Percentiles rank a stretch among this genome's conserved stretches.
These are phyloP conservation scores for Caenorhabditis wallacei DNA, from an alignment of 2,888 invertebrate species.

Conservation along the genomic window DNA sequence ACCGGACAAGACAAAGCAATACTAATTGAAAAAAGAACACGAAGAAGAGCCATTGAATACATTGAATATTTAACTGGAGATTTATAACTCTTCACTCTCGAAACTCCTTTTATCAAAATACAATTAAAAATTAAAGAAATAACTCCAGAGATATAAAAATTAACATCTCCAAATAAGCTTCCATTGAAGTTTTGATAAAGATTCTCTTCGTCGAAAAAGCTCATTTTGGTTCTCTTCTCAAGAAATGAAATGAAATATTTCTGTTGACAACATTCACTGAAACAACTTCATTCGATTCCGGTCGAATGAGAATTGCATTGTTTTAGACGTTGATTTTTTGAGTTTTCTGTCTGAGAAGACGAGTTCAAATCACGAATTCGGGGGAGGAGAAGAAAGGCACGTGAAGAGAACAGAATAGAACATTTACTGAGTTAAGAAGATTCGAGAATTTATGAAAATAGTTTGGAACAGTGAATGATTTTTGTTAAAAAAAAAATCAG, in stretches of 20 bases:
- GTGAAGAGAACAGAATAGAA: no score
- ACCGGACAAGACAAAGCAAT: conserved; percentile 50
- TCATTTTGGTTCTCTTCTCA: not conserved
- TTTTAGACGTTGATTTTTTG: not conserved
- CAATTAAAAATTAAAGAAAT: conserved; percentile 30
- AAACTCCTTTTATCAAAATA: conserved; percentile 25
- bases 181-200: conserved; percentile 37
- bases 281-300: not conserved
- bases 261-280: not conserved
- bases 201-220: conserved; percentile 2
- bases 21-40: conserved; percentile 42
- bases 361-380: no score
- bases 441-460: no score
- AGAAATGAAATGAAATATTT: not conserved
- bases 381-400: no score
- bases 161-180: conserved; percentile 32
- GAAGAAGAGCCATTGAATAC: conserved; percentile 26
- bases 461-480: no score
- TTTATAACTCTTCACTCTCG: conserved; percentile 40
- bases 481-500: no score
- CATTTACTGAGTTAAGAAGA: no score
- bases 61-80: conserved; percentile 26
- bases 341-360: no score
- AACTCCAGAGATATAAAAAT: conserved; percentile 34
- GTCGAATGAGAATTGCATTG: not conserved